Conservation (phyloP, 2,888 invertebrate genomes). For the Ferrisia virgata region DNA sequence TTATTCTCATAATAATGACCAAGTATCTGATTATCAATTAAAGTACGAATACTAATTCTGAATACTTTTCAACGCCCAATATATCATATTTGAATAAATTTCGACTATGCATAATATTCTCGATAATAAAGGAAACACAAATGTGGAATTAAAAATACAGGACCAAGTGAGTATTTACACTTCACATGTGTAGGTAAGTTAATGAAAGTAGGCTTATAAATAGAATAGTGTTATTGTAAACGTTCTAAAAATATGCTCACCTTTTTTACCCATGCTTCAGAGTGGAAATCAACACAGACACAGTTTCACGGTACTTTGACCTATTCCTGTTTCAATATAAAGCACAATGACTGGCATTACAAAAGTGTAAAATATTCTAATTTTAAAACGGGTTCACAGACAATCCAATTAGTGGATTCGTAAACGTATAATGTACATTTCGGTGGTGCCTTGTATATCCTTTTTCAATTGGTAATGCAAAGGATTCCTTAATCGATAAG, state of each 20-base stretch:
- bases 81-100: no score
- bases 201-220: background rate
- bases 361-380: background rate
- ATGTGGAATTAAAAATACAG: no score
- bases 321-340: background rate
- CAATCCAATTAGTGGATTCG: conserved; percentile 8
- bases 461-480: background rate
- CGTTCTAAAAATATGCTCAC: background rate
- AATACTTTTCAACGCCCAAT: no score
- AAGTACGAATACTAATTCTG: no score
- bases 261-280: conserved; percentile 4
- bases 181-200: background rate
- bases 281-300: background rate
- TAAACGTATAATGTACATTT: background rate
- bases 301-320: background rate
- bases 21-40: no score
- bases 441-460: conserved; percentile 12
- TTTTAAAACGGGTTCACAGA: background rate
- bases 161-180: no score
- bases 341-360: background rate
- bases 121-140: no score
- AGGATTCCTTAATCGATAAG: conserved; percentile 12
- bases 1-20: no score
- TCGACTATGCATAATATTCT: no score
- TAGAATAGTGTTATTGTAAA: background rate